These are phyloP conservation scores for Isaurus tuberculatus DNA, from an alignment of 92 coral and sea anemone species.

Conservation along the genomic window DNA sequence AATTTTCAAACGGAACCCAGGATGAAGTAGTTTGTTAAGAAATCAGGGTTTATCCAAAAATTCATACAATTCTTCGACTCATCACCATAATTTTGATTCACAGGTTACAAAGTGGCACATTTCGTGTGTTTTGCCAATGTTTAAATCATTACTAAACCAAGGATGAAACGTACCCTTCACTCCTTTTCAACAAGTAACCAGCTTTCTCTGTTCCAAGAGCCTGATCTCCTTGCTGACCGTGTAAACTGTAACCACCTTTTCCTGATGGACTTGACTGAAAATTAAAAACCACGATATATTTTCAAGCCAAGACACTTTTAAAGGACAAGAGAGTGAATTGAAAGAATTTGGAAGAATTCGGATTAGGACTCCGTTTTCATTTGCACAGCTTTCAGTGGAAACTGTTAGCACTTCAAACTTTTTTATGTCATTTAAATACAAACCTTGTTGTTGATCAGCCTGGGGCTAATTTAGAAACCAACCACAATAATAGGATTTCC, in stretches of 20 bases:
- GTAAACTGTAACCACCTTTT: conserved; percentile 87
- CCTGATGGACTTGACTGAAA: conserved; percentile 58
- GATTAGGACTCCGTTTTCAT: too few relatives aligned
- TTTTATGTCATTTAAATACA: too few relatives aligned
- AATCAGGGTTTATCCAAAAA: too few relatives aligned
- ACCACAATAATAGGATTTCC: too few relatives aligned
- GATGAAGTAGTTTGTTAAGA: too few relatives aligned
- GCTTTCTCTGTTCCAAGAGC: conserved; percentile 82
- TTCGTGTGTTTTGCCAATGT: neutral
- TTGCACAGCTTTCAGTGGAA: too few relatives aligned
- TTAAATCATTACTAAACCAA: neutral
- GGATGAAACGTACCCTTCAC: conserved; percentile 88
- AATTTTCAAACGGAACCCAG: neutral
- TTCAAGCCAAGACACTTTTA: neutral
- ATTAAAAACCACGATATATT: neutral
- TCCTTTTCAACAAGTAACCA: conserved; percentile 86
- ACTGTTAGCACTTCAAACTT: too few relatives aligned
- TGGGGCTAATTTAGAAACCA: too few relatives aligned
- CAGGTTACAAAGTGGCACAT: too few relatives aligned
- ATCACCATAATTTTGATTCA: neutral
- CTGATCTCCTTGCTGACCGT: conserved; percentile 97
- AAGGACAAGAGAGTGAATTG: too few relatives aligned
- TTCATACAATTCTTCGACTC: neutral
- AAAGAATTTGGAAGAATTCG: too few relatives aligned
- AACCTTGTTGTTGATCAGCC: too few relatives aligned